A percentile compares a stretch with the other conserved stretches of the same genome.
Evolutionary conservation across 2,797 vertebrate genomes (phyloP).

Genomic region (Chaenodraco wilsoni): DNA sequence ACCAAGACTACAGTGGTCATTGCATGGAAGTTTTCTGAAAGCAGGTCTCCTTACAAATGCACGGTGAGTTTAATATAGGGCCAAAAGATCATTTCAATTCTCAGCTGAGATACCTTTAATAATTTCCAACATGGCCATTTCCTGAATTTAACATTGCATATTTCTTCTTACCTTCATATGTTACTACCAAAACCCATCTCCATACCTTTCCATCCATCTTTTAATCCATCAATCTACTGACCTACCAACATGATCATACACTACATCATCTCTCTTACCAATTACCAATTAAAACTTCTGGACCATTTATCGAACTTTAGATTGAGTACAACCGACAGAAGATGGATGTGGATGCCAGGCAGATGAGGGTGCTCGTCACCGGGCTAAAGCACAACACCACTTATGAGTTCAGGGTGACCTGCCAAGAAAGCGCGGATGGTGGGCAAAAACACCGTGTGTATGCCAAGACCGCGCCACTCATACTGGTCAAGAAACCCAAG

Average conservation of each 20-base stretch:
- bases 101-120: not conserved
- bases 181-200: not conserved
- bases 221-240: not conserved
- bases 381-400: conserved; percentile 90
- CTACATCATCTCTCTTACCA: not conserved
- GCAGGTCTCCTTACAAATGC: conserved; percentile 85
- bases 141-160: not conserved
- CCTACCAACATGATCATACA: not conserved
- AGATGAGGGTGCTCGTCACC: conserved; percentile 90
- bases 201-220: not conserved
- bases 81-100: not conserved
- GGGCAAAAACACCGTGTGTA: conserved; percentile 91
- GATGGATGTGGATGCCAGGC: conserved; percentile 91
- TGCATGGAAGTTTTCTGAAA: conserved; percentile 95
- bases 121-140: not conserved
- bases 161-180: not conserved
- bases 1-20: conserved; percentile 94
- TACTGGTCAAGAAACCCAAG: conserved; percentile 89
- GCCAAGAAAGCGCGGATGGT: conserved; percentile 88
- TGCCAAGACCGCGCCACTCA: conserved; percentile 89
- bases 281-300: not conserved
- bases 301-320: conserved; percentile 70
- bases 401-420: conserved; percentile 93
- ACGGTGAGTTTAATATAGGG: conserved; percentile 82
- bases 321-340: conserved; percentile 94